Conservation (phyloP, 2,888 invertebrate genomes). For the Pilophorus perplexus region DNA sequence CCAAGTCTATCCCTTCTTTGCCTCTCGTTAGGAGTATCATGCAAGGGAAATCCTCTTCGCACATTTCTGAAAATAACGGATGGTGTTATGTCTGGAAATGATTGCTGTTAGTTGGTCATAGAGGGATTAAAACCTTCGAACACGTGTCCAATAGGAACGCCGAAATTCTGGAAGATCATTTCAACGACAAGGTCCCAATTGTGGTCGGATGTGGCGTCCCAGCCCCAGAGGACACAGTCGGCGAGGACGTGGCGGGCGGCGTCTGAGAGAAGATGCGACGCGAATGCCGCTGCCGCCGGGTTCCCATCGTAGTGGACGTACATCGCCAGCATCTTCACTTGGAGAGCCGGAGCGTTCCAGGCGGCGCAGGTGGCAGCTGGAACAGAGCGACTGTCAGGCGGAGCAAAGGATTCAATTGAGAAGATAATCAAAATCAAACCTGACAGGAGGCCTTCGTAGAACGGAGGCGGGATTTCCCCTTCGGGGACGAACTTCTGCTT, state of each 20-base stretch:
- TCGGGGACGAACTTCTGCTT: background rate
- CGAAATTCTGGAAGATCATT: conserved; percentile 7
- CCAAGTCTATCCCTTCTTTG: background rate
- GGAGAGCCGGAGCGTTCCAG: background rate
- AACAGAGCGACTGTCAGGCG: too few relatives aligned
- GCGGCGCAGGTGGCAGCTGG: background rate
- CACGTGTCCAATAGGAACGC: background rate
- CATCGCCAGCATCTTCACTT: background rate
- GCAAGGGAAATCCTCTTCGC: background rate
- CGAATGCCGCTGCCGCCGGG: background rate
- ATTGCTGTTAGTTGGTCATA: too few relatives aligned
- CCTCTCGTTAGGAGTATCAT: background rate
- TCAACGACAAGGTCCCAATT: conserved; percentile 1
- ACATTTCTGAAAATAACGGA: too few relatives aligned
- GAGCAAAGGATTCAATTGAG: too few relatives aligned
- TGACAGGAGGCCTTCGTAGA: background rate
- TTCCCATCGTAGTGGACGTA: background rate
- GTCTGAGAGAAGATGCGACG: background rate
- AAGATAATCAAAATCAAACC: too few relatives aligned
- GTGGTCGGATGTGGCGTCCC: background rate
- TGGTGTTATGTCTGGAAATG: too few relatives aligned
- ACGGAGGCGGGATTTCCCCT: background rate
- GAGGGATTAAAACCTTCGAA: too few relatives aligned
- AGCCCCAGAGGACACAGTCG: conserved; percentile 9
- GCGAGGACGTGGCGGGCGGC: background rate